phyloP scores from a whole-genome alignment of 2,797 vertebrate species.

The Crenichthys baileyi region DNA sequence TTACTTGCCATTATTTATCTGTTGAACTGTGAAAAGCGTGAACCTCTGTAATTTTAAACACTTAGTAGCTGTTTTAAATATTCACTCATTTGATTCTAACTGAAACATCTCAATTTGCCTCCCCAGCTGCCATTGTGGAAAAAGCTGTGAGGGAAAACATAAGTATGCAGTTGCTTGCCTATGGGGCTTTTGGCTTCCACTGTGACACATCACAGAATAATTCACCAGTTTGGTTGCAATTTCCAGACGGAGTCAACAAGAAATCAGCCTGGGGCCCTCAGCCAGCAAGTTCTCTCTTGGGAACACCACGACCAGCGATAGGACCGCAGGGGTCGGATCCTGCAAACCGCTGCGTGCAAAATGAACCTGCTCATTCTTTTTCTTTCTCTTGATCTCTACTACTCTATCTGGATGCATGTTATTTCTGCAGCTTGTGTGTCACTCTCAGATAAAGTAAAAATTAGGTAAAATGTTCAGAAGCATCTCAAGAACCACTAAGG shows the following conservation, averaged over 20 bases:
- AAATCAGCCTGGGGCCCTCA: slow-evolving; percentile 62
- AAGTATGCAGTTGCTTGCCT: slow-evolving; percentile 61
- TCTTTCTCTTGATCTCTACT: slow-evolving; percentile 18
- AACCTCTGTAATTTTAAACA: slow-evolving; percentile 28
- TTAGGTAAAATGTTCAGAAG: background rate
- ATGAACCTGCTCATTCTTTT: slow-evolving; percentile 64
- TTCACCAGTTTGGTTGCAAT: slow-evolving; percentile 78
- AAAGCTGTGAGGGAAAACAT: slow-evolving; percentile 62
- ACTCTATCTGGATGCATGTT: slow-evolving; percentile 6
- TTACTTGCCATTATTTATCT: slow-evolving; percentile 38
- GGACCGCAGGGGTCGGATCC: slow-evolving; percentile 38
- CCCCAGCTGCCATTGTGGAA: slow-evolving; percentile 62
- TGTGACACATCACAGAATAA: slow-evolving; percentile 74
- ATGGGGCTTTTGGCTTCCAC: slow-evolving; percentile 61
- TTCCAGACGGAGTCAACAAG: slow-evolving; percentile 71
- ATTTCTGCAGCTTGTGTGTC: slow-evolving; percentile 19
- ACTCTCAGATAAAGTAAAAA: background rate
- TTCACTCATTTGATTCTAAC: slow-evolving; percentile 37
- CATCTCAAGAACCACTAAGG: background rate
- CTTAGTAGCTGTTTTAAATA: slow-evolving; percentile 60
- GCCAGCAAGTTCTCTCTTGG: slow-evolving; percentile 66
- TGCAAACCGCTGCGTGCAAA: slow-evolving; percentile 68
- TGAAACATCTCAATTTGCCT: slow-evolving; percentile 67
- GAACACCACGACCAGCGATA: slow-evolving; percentile 54
- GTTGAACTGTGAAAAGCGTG: slow-evolving; percentile 7